phyloP scores from a whole-genome alignment of 2,888 invertebrate genomes.

The Conistra vaccinii region DNA sequence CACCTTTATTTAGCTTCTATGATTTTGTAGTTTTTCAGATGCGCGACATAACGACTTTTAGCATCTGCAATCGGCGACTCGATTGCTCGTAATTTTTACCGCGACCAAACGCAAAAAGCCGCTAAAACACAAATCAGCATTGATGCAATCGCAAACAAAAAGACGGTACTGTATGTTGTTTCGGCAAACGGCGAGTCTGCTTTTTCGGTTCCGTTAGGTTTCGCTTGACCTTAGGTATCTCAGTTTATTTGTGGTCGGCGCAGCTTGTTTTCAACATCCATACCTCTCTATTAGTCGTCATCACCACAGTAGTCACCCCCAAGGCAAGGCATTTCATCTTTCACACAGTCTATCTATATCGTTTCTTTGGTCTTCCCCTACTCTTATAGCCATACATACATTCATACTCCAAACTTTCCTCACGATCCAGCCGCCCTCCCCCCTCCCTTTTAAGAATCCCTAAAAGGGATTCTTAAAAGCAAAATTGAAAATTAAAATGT shows the following conservation, averaged over 20 bases:
- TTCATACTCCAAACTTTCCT: neutral
- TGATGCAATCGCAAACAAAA: too few relatives aligned
- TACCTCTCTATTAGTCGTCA: neutral
- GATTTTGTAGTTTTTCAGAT: neutral
- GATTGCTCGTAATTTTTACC: too few relatives aligned
- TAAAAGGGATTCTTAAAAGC: constrained; percentile 33
- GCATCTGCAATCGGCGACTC: neutral
- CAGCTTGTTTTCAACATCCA: too few relatives aligned
- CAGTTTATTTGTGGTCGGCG: neutral
- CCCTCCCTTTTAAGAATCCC: too few relatives aligned
- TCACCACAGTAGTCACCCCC: too few relatives aligned
- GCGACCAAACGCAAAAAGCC: neutral
- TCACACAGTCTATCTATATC: neutral
- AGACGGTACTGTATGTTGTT: too few relatives aligned
- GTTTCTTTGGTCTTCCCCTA: neutral
- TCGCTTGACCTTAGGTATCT: neutral
- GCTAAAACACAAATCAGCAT: neutral
- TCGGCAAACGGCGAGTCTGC: neutral
- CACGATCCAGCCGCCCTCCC: neutral
- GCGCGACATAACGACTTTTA: neutral
- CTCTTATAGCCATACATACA: neutral
- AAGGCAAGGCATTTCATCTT: too few relatives aligned
- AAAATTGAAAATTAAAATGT: constrained; percentile 52
- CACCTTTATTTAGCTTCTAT: neutral
- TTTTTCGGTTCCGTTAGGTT: too few relatives aligned